phyloP scores from a whole-genome alignment of 1,140 invertebrate genomes.

The Meteorus sp. region DNA sequence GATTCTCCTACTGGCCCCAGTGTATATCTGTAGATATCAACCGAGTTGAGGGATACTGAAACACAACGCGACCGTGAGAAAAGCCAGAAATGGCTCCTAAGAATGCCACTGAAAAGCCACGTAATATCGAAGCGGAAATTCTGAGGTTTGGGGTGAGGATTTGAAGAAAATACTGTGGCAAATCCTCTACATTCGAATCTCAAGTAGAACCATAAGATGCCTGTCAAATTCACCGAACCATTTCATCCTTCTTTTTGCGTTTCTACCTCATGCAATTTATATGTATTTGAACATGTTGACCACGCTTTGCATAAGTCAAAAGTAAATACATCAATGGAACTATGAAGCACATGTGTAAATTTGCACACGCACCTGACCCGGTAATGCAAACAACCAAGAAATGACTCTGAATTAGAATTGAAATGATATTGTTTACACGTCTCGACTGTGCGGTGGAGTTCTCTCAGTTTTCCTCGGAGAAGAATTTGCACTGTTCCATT shows the following conservation, averaged over 20 bases:
- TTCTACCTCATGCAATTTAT: too few relatives aligned
- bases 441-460: too few relatives aligned
- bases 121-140: slow-evolving; percentile 9
- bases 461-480: too few relatives aligned
- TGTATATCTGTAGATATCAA: not conserved
- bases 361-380: too few relatives aligned
- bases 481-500: not conserved
- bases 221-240: not conserved
- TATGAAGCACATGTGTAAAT: too few relatives aligned
- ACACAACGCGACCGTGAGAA: not conserved
- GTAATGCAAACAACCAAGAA: too few relatives aligned
- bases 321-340: too few relatives aligned
- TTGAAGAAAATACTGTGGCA: slow-evolving; percentile 2
- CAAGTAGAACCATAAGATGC: not conserved
- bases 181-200: slow-evolving; percentile 4
- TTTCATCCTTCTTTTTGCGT: slow-evolving; percentile 3
- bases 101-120: slow-evolving; percentile 10
- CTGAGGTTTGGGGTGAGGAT: slow-evolving; percentile 6
- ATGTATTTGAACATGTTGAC: too few relatives aligned
- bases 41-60: not conserved
- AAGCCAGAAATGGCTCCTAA: not conserved
- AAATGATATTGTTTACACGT: too few relatives aligned
- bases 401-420: too few relatives aligned
- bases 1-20: too few relatives aligned
- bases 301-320: not conserved